Conservation (phyloP, 30 jellyfish, hydroid and myxozoan species). For the Turritopsis dohrnii region DNA sequence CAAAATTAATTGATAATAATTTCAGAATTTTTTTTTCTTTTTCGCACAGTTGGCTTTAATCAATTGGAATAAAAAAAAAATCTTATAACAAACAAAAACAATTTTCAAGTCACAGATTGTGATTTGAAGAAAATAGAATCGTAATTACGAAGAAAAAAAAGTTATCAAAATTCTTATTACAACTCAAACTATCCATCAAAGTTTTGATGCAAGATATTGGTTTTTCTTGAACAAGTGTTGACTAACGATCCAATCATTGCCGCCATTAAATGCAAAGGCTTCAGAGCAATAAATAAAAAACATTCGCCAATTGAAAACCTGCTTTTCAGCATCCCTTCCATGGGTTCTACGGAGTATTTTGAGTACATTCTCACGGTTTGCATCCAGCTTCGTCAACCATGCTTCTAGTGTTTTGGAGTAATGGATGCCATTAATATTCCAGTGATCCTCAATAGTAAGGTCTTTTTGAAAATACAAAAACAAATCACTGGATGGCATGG, state of each 20-base stretch:
- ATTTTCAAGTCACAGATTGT: too few relatives aligned
- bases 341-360: constrained; percentile 33
- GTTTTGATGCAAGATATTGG: not conserved
- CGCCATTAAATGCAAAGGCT: constrained; percentile 55
- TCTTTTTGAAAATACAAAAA: constrained; percentile 73
- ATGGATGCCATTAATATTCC: constrained; percentile 77
- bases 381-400: constrained; percentile 61
- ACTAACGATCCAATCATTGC: constrained; percentile 83
- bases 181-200: not conserved
- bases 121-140: too few relatives aligned
- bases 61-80: too few relatives aligned
- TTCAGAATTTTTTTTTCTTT: too few relatives aligned
- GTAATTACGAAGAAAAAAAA: too few relatives aligned
- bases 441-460: constrained; percentile 45
- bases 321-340: constrained; percentile 65
- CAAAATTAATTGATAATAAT: too few relatives aligned
- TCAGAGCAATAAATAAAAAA: constrained; percentile 64
- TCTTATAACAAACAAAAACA: too few relatives aligned
- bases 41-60: too few relatives aligned
- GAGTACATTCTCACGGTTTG: constrained; percentile 42
- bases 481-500: constrained; percentile 73
- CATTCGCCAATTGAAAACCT: constrained; percentile 70
- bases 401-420: constrained; percentile 69
- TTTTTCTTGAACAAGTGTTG: constrained; percentile 68
- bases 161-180: not conserved